A percentile compares a stretch with the other conserved stretches of the same genome.
These are phyloP conservation scores for Ophion obscuratus DNA, from an alignment of 2,888 invertebrate species.

Conservation along the genomic window DNA sequence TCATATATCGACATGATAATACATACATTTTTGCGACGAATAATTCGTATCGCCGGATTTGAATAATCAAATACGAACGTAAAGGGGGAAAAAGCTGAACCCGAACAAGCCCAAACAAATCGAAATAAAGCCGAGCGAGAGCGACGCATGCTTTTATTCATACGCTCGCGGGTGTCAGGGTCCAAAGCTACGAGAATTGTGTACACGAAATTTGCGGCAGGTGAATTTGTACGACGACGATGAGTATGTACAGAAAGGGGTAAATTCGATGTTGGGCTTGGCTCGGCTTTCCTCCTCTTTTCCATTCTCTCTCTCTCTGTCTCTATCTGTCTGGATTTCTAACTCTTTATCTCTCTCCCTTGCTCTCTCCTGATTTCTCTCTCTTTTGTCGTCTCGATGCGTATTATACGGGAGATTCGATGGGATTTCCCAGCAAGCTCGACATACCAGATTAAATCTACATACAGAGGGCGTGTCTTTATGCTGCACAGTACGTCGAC, in stretches of 20 bases:
- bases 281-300: constrained; percentile 13
- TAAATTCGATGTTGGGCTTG: constrained; percentile 53
- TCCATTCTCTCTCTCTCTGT: constrained; percentile 12
- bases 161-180: background rate
- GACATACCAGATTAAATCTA: constrained; percentile 67
- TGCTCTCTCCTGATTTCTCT: too few relatives aligned
- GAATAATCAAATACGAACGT: too few relatives aligned
- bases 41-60: too few relatives aligned
- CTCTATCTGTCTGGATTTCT: too few relatives aligned
- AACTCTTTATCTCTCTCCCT: too few relatives aligned
- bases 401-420: constrained; percentile 63
- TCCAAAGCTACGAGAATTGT: constrained; percentile 29
- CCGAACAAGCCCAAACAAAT: too few relatives aligned
- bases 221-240: constrained; percentile 55
- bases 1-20: too few relatives aligned
- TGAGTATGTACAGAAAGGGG: constrained; percentile 52
- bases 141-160: constrained; percentile 1
- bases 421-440: constrained; percentile 59
- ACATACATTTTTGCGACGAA: too few relatives aligned
- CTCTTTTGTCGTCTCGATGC: constrained; percentile 37
- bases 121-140: too few relatives aligned
- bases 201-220: constrained; percentile 45
- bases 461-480: constrained; percentile 66
- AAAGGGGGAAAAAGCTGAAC: too few relatives aligned
- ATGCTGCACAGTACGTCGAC: constrained; percentile 40